Base-by-base conservation (phyloP, 2,888 invertebrate genomes). In the Mycalesis mineus region DNA sequence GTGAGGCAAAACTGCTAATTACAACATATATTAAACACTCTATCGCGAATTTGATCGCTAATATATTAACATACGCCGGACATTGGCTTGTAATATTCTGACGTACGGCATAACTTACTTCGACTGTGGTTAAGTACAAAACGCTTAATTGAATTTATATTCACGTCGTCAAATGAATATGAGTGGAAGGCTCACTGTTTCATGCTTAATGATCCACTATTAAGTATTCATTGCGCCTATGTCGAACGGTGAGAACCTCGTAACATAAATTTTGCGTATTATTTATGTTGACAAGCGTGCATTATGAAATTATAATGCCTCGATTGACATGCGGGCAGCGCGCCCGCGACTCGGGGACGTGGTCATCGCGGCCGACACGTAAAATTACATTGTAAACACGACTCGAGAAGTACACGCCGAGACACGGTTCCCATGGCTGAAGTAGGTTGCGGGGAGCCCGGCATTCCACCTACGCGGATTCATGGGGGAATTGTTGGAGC, bases 201-300 rank as follows among this genome's bases (percentile, higher is more conserved):
- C 69, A 71, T 73, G 68, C 66, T 69, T 74, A 77, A 82, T 82
- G 80, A 79, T 72, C 65, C 66, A 74, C 73, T 72, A 84, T 88
- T 83, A 84, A 68, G 84, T 78, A 89, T 89, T 85, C 88, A 78
- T 73, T 68, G 78, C 71, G 76, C 74, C 77, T 74, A 68, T 72
- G 71, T 73, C 73, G 77, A 79, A 82, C 86, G 85, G 88, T 88
- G 88, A 87, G 88, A 89, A 88, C 84, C 81, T 84, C 84, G 84
- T 86, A 88, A 88, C 88, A 89, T 89, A 88, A 88, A 89, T 88
- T 89, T 89, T 82, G 88, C 88, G 88, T 88, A 89, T 89, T 88
- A 88, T 88, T 87, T 87, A 87, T 78, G 84, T 79, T 83, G 88
- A 88, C 88, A 83, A 77, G 78, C 80, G 80, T 80, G 86, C 83